These are phyloP conservation scores for Xestia c-nigrum DNA, from an alignment of 2,888 invertebrate genomes.

Conservation along the genomic window DNA sequence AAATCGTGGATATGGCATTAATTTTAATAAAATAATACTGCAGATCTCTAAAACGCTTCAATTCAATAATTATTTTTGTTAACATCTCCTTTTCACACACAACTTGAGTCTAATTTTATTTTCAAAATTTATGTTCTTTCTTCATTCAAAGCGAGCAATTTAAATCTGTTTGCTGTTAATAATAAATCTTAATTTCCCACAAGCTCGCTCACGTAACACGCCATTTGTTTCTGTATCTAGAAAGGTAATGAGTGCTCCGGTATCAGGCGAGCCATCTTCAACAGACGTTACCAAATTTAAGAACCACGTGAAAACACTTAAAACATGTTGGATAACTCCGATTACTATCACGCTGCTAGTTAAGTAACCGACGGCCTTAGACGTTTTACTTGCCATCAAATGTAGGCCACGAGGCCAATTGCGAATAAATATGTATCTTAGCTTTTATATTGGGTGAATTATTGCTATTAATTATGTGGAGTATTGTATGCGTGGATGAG, in stretches of 20 bases:
- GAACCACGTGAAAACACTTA: conserved; percentile 67
- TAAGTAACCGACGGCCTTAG: conserved; percentile 69
- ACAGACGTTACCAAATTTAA: conserved; percentile 61
- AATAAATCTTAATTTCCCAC: conserved; percentile 48
- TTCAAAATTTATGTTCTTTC: conserved; percentile 9
- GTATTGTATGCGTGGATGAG: conserved; percentile 7
- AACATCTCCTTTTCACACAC: neutral
- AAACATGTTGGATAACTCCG: conserved; percentile 63
- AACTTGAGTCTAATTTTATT: neutral
- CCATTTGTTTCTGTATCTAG: conserved; percentile 55
- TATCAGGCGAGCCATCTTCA: conserved; percentile 59
- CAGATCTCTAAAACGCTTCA: neutral
- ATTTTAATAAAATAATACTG: neutral
- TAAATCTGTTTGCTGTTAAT: conserved; percentile 17
- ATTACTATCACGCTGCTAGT: conserved; percentile 60
- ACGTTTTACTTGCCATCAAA: conserved; percentile 61
- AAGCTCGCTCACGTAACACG: conserved; percentile 48
- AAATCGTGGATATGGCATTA: neutral
- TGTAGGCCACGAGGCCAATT: conserved; percentile 70
- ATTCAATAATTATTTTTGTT: conserved; percentile 1
- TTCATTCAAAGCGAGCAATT: conserved; percentile 11
- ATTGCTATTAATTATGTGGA: conserved; percentile 29
- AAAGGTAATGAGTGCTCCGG: conserved; percentile 51
- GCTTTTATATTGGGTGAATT: conserved; percentile 38
- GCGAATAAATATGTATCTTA: conserved; percentile 54